Evolutionary conservation across 2,113 vertebrate genomes (phyloP).

Genomic region (Lathamus discolor): DNA sequence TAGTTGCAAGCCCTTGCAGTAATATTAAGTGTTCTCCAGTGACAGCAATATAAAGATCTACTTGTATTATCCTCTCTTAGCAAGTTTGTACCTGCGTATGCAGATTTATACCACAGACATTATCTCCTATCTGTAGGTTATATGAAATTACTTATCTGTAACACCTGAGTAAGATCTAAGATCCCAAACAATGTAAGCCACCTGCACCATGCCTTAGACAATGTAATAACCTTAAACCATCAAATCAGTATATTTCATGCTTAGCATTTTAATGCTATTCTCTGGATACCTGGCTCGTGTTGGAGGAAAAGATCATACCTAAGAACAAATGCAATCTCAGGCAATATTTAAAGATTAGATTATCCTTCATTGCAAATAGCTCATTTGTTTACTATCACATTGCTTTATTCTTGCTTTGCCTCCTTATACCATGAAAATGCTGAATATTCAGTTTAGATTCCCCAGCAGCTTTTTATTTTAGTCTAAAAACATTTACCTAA

Average conservation of each 20-base stretch:
- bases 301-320: slow-evolving; percentile 42
- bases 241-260: slow-evolving; percentile 1
- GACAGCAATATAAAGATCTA: background rate
- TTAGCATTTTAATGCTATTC: background rate
- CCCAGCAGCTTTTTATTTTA: slow-evolving; percentile 64
- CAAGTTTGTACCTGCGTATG: slow-evolving; percentile 3
- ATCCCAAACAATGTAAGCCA: slow-evolving; percentile 24
- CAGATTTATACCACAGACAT: slow-evolving; percentile 20
- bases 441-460: slow-evolving; percentile 68
- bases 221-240: slow-evolving; percentile 34
- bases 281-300: slow-evolving; percentile 23
- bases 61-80: background rate
- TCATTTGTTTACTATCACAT: slow-evolving; percentile 51
- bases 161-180: slow-evolving; percentile 22
- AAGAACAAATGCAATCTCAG: slow-evolving; percentile 50
- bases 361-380: slow-evolving; percentile 54
- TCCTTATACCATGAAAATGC: slow-evolving; percentile 58
- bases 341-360: slow-evolving; percentile 67
- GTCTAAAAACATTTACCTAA: slow-evolving; percentile 64
- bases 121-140: background rate
- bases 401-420: slow-evolving; percentile 54
- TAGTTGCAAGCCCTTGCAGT: slow-evolving; percentile 49
- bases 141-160: slow-evolving; percentile 40
- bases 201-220: slow-evolving; percentile 38
- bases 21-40: background rate